Conservation (phyloP, 2,888 invertebrate species). For the Pseudococcus jackbeardsleyi region DNA sequence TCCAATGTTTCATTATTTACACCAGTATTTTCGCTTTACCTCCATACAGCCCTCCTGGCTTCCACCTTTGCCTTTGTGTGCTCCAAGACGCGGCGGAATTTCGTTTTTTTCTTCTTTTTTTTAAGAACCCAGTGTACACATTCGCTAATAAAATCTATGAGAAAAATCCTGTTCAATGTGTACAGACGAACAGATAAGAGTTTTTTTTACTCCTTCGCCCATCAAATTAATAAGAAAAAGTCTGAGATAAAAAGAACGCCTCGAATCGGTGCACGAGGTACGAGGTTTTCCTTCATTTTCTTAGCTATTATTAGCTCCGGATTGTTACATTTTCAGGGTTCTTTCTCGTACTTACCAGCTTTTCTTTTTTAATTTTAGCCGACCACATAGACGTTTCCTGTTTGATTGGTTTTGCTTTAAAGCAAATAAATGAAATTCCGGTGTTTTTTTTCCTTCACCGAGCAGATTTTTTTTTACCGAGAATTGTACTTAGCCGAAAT, state of each 20-base stretch:
- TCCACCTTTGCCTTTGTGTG: background rate
- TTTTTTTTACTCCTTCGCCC: conserved; percentile 18
- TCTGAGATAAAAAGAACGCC: conserved; percentile 49
- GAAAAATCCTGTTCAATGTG: conserved; percentile 41
- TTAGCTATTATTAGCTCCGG: conserved; percentile 50
- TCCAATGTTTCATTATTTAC: conserved; percentile 60
- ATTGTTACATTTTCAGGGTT: conserved; percentile 49
- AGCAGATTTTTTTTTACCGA: conserved; percentile 1
- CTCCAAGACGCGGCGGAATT: conserved; percentile 53
- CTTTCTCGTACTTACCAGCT: background rate
- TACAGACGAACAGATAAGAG: conserved; percentile 55
- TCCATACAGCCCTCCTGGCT: background rate
- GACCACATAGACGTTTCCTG: conserved; percentile 26
- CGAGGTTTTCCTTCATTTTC: conserved; percentile 34
- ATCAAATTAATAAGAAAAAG: conserved; percentile 58
- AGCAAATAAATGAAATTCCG: conserved; percentile 55
- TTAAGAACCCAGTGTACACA: background rate
- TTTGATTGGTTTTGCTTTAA: conserved; percentile 53
- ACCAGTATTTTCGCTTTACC: background rate
- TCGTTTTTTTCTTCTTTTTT: background rate
- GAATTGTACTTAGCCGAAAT: background rate
- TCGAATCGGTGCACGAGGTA: background rate
- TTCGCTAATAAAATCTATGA: conserved; percentile 53
- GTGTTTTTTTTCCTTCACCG: background rate
- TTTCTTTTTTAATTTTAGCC: conserved; percentile 49